Percentiles rank a stretch among this genome's conserved stretches.
phyloP scores from a whole-genome alignment of 2,888 invertebrate genomes.

The Opisthograptis luteolata region DNA sequence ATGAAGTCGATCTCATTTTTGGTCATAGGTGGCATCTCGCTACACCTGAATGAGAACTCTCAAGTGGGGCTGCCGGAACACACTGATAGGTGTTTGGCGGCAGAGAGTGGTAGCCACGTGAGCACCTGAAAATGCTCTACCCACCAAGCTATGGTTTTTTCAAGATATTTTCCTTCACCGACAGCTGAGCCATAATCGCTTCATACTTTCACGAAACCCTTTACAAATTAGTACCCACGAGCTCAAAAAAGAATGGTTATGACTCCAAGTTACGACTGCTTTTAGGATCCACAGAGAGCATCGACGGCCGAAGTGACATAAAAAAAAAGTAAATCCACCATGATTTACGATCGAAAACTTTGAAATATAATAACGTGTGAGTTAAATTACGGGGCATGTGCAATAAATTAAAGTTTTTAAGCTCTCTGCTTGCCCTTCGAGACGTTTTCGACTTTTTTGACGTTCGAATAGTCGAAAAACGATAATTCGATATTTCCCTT shows the following conservation, averaged over 20 bases:
- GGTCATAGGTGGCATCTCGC: too few relatives aligned
- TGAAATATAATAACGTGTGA: conserved; percentile 77
- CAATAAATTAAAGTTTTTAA: conserved; percentile 71
- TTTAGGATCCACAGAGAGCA: conserved; percentile 52
- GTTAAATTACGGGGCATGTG: conserved; percentile 67
- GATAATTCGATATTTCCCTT: conserved; percentile 53
- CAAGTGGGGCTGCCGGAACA: too few relatives aligned
- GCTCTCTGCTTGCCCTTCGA: conserved; percentile 47
- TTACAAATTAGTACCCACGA: conserved; percentile 20
- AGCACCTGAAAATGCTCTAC: too few relatives aligned
- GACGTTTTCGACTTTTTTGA: conserved; percentile 39
- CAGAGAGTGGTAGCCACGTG: too few relatives aligned
- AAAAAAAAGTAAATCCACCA: conserved; percentile 76
- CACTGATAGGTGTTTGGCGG: too few relatives aligned
- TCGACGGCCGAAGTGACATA: conserved; percentile 57
- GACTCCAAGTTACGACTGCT: conserved; percentile 40
- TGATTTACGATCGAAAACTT: conserved; percentile 75
- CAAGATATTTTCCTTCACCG: too few relatives aligned
- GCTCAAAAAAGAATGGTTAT: conserved; percentile 28
- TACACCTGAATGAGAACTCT: too few relatives aligned
- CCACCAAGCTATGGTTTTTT: too few relatives aligned
- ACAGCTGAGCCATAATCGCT: background rate
- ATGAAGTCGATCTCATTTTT: too few relatives aligned
- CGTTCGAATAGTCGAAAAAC: conserved; percentile 44
- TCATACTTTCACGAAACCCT: conserved; percentile 4